Evolutionary conservation across 2,113 vertebrate species (phyloP), one percentile per base, ranked within the genome.

Genomic region (Uria lomvia): DNA sequence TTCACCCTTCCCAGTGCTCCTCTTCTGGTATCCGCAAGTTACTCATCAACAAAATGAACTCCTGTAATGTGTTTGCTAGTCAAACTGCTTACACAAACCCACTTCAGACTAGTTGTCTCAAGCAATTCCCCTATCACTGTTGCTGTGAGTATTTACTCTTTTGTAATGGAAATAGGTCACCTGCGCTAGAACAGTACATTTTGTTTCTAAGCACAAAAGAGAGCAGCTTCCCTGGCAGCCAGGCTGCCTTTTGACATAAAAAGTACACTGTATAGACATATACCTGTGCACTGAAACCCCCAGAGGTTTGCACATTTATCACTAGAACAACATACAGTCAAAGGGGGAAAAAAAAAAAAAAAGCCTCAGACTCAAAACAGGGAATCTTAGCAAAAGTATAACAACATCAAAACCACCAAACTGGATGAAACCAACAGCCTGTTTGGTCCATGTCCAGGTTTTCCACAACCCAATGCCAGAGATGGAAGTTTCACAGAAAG

Each of bases 131-230:
- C 32, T 30, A 38, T 85, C 50, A 4, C 20, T 50, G 45, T 2
- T 78, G 62, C 82, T 40, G 19, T 17, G 19, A 77, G 65, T 50
- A 89, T 91, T 65, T 89, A 84, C 73, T 68, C 65, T 95, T 76
- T 62, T 76, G 45, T 82, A 82, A 92, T n/a, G 81, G 63, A 94
- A 92, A 92, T 43, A 87, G 88, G 80, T 94, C 91, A 79, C 70
- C 81, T 82, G 79, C 50, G 62, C 71, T 77, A 66, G 66, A 92
- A 6, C 47, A 73, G 89, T 47, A 79, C n/a, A 47, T 90, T 73
- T 59, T 82, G 77, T 80, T 94, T 91, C 52, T 43, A 36, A 68
- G 62, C 17, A 36, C 60, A 79, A 53, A 29, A 82, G 22, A 77
- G n/a, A 91, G 80, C 9, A 78, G 59, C 59, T 67, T 76, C 43